A percentile compares a stretch with the other conserved stretches of the same genome.
Evolutionary conservation across 2,797 vertebrate genomes (phyloP).

Genomic region (Distichodus sexfasciatus): DNA sequence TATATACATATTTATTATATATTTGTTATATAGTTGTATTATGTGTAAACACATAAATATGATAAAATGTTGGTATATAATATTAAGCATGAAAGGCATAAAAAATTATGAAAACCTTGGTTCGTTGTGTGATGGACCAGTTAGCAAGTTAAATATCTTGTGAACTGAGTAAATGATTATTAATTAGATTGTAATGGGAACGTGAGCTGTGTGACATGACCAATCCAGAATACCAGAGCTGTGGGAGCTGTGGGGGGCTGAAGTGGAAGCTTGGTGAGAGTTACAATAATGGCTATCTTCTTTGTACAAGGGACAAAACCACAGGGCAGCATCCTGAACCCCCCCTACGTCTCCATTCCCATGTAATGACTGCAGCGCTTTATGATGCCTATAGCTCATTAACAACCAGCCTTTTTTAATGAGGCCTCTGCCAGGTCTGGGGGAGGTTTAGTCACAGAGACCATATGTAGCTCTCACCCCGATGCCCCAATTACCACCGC

Average conservation of each 20-base stretch:
- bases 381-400: constrained; percentile 81
- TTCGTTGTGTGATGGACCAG: too few relatives aligned
- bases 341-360: constrained; percentile 52
- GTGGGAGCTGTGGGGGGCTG: constrained; percentile 44
- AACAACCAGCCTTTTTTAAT: constrained; percentile 82
- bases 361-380: constrained; percentile 72
- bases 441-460: constrained; percentile 62
- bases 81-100: too few relatives aligned
- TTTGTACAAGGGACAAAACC: constrained; percentile 73
- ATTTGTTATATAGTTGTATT: too few relatives aligned
- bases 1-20: too few relatives aligned
- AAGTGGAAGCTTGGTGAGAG: constrained; percentile 62
- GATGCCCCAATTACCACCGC: constrained; percentile 75
- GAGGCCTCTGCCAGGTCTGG: constrained; percentile 76
- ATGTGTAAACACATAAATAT: too few relatives aligned
- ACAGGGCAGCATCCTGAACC: constrained; percentile 68
- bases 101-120: too few relatives aligned
- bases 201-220: neutral
- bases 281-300: constrained; percentile 73
- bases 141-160: too few relatives aligned
- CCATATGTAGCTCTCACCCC: constrained; percentile 77
- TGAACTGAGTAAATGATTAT: too few relatives aligned
- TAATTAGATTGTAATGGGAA: constrained; percentile 10
- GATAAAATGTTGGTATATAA: too few relatives aligned
- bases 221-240: neutral